Conservation (phyloP, 2,113 vertebrate genomes). For the Origma solitaria region DNA sequence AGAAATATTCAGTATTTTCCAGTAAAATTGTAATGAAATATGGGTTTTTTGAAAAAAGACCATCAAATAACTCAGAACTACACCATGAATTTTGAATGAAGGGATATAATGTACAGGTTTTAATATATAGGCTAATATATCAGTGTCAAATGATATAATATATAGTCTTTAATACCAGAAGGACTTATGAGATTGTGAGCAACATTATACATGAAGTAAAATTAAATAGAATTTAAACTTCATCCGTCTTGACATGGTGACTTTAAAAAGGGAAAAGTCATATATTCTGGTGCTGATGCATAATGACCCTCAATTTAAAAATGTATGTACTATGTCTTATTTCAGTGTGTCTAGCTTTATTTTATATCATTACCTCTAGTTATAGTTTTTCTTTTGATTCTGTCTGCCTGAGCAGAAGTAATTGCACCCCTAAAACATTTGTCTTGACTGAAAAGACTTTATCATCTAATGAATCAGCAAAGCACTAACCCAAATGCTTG, state of each 20-base stretch:
- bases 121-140: neutral
- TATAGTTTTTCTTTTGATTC: neutral
- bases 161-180: neutral
- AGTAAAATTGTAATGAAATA: neutral
- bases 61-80: neutral
- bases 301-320: neutral
- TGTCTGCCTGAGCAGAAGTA: neutral
- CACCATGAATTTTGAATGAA: neutral
- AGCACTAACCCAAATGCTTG: neutral
- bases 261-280: neutral
- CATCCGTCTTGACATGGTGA: neutral
- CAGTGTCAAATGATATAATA: neutral
- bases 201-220: neutral
- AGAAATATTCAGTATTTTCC: neutral
- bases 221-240: neutral
- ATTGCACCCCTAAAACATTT: neutral
- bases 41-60: fast-evolving
- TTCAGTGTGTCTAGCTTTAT: neutral
- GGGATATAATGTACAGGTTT: neutral
- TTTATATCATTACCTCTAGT: neutral
- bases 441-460: neutral
- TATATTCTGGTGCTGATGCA: neutral
- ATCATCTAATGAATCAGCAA: neutral
- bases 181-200: neutral
- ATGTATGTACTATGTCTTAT: neutral